Conservation (phyloP, 92 coral and sea anemone genomes). For the Epizoanthus rinbou region DNA sequence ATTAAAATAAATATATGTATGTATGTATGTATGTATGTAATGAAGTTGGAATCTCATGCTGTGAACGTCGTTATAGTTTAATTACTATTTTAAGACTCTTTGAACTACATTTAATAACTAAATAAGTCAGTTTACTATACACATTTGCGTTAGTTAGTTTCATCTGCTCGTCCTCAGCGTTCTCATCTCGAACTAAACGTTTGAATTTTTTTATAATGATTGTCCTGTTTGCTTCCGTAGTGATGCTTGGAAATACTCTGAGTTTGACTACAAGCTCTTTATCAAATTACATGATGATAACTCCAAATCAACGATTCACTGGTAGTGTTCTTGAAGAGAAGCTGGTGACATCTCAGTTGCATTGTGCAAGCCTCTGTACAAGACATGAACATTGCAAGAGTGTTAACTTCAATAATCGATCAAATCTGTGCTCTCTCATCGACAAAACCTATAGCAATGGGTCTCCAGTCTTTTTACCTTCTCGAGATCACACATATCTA, state of each 20-base stretch:
- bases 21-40: no score
- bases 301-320: slow-evolving; percentile 8
- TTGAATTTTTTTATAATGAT: neutral
- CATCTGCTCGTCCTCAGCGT: neutral
- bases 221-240: neutral
- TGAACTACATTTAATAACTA: no score
- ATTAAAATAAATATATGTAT: no score
- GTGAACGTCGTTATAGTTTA: no score
- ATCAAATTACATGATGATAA: neutral
- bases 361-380: neutral
- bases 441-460: neutral
- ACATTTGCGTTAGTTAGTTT: no score
- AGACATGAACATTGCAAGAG: slow-evolving; percentile 1
- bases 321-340: neutral
- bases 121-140: no score
- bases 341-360: neutral
- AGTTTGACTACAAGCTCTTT: neutral
- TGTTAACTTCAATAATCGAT: neutral
- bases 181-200: neutral
- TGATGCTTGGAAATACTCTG: neutral
- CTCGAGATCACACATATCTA: neutral
- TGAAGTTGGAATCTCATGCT: no score
- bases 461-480: neutral
- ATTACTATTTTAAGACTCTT: no score
- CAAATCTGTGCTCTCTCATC: neutral